These are phyloP conservation scores for Drosophila neocordata DNA, from an alignment of 1,140 invertebrate genomes.

Conservation along the genomic window DNA sequence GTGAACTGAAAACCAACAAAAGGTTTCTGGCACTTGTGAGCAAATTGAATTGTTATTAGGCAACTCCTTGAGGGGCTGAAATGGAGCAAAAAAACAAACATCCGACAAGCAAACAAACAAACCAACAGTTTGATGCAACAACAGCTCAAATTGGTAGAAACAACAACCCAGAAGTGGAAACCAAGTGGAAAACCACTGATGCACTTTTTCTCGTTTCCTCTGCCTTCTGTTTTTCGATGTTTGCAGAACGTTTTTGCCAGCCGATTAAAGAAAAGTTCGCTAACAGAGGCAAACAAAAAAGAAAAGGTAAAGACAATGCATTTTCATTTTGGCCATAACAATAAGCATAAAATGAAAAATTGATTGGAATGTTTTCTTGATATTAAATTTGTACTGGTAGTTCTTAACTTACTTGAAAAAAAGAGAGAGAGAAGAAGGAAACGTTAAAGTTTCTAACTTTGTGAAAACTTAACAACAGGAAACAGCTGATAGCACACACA, in stretches of 20 bases:
- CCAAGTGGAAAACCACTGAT: slow-evolving; percentile 8
- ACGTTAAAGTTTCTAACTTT: slow-evolving; percentile 1
- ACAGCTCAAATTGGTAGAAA: neutral
- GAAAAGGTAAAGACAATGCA: slow-evolving; percentile 9
- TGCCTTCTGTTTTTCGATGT: slow-evolving; percentile 1
- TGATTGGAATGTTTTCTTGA: slow-evolving; percentile 62
- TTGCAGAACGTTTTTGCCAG: neutral
- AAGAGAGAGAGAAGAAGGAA: neutral
- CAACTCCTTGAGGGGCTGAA: slow-evolving; percentile 31
- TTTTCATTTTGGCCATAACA: slow-evolving; percentile 5
- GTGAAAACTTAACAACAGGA: slow-evolving; percentile 73
- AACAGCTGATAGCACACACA: slow-evolving; percentile 67
- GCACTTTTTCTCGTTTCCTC: neutral
- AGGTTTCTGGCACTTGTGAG: slow-evolving; percentile 13
- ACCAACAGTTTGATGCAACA: neutral
- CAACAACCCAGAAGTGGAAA: slow-evolving; percentile 9
- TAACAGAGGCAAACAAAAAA: neutral
- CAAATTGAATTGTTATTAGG: slow-evolving; percentile 57
- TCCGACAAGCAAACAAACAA: too few species aligned
- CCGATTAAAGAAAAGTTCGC: slow-evolving; percentile 1
- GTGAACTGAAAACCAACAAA: neutral
- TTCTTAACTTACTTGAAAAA: slow-evolving; percentile 39
- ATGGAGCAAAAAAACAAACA: neutral
- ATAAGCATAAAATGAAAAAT: slow-evolving; percentile 21
- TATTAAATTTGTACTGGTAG: slow-evolving; percentile 55